Evolutionary conservation across 2,888 invertebrate genomes (phyloP), one percentile per base, ranked within the genome.

Genomic region (Sisyra terminalis): DNA sequence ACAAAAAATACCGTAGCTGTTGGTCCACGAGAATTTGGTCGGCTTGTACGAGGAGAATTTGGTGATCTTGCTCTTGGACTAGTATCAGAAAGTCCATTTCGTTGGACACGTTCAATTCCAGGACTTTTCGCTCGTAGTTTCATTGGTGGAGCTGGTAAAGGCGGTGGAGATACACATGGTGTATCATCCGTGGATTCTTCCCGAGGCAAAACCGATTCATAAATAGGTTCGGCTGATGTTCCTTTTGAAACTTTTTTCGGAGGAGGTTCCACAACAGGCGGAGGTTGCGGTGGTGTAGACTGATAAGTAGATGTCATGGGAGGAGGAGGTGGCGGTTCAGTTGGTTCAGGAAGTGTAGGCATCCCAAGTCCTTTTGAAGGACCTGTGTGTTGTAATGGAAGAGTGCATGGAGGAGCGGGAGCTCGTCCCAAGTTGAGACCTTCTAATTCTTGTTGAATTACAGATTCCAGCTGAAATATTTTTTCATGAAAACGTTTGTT

Each of bases 131-230:
- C 58, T 31, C 60, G 49, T 39, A 59, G 50, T 50, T 58, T 65
- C 48, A 52, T 34, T 14, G 68, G 66, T 3, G 69, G 66, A 9
- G 66, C 62, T 7, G 64, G 64, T 16, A 65, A 52, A 2, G 67
- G 67, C 16, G 66, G 66, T 3, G 66, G 55, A 45, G 66, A 59
- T 18, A 59, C 59, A 44, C 57, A 57, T 13, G 55, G 58, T 7
- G 15, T 38, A 38, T 43, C 38, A 7, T 13, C 31, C 3, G 14
- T 17, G 7, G 57, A 51, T 29, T 74, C 75, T 35, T 74, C 78
- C 5, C 83, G 66, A 2, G 84, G 84, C 48, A 84, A 69, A 5
- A 88, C 83, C 0, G 86, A 77, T 57, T 89, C 88, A 57, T 89
- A 89, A 49, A 89, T 89, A 0, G 87, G 88, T 59, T 84, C 80